A percentile compares a stretch with the other conserved stretches of the same genome.
Evolutionary conservation across 2,113 vertebrate species (phyloP).

Genomic region (Aleadryas rufinucha): DNA sequence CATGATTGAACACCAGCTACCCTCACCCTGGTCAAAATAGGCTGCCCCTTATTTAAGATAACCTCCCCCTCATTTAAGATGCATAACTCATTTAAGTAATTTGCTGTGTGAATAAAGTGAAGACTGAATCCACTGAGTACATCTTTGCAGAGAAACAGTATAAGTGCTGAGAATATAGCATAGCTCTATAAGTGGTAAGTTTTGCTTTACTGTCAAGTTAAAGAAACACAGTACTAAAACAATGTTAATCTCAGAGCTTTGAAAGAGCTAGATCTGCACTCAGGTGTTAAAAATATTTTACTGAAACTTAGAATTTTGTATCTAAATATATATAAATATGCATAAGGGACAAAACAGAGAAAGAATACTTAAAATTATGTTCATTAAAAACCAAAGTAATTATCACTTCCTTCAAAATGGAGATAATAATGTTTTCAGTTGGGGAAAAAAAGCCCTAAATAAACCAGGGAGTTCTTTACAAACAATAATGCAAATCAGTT

Average conservation of each 20-base stretch:
- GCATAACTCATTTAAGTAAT: neutral
- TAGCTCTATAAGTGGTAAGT: fast-evolving
- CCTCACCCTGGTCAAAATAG: neutral
- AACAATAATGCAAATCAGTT: neutral
- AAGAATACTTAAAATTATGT: neutral
- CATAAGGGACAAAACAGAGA: neutral
- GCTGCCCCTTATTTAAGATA: neutral
- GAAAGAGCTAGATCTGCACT: neutral
- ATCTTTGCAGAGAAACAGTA: neutral
- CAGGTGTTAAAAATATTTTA: neutral
- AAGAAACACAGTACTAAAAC: neutral
- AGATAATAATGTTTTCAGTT: neutral
- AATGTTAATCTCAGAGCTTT: neutral
- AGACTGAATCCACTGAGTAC: neutral
- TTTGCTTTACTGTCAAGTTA: neutral
- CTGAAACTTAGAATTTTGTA: neutral
- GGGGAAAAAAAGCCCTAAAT: fast-evolving
- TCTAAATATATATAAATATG: neutral
- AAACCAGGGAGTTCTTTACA: neutral
- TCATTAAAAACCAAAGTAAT: neutral
- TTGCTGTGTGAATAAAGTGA: neutral
- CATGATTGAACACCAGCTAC: neutral
- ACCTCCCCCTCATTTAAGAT: neutral
- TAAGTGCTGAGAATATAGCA: neutral
- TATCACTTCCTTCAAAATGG: neutral